Evolutionary conservation across 2,888 invertebrate genomes (phyloP).

Genomic region (Coenonympha arcania): DNA sequence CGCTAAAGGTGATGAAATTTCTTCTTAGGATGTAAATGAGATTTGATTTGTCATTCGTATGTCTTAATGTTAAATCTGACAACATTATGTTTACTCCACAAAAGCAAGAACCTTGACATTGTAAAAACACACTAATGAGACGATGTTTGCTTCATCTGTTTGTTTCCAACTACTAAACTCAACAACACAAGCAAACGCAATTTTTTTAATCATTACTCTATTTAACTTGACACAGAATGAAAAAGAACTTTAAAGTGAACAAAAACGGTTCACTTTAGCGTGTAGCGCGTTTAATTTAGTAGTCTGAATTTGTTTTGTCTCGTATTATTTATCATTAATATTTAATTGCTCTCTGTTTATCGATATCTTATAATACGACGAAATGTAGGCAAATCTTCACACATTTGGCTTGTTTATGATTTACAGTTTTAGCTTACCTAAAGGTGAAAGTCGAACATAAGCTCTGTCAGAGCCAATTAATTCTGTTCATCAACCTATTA

Average conservation of each 20-base stretch:
- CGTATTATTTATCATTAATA: slow-evolving; percentile 39
- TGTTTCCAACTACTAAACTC: slow-evolving; percentile 22
- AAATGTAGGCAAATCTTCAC: background rate
- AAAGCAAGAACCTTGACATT: slow-evolving; percentile 27
- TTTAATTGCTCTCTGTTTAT: slow-evolving; percentile 28
- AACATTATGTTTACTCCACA: background rate
- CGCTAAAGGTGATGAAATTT: too few relatives aligned
- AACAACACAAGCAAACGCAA: slow-evolving; percentile 33
- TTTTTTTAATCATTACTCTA: slow-evolving; percentile 29
- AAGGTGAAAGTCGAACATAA: background rate
- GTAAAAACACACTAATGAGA: slow-evolving; percentile 2
- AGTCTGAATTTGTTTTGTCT: slow-evolving; percentile 41
- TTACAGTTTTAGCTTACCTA: background rate
- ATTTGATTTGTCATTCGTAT: too few relatives aligned
- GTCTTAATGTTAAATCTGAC: too few relatives aligned
- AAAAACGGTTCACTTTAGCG: background rate
- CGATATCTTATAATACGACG: slow-evolving; percentile 13
- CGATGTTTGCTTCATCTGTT: slow-evolving; percentile 16
- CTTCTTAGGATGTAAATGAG: too few relatives aligned
- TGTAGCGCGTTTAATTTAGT: slow-evolving; percentile 26
- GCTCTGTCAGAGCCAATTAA: too few relatives aligned
- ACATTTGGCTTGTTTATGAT: background rate
- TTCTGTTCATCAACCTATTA: too few relatives aligned
- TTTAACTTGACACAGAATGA: background rate
- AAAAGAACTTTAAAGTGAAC: background rate